Percentiles rank a stretch among this genome's conserved stretches.
phyloP scores from a whole-genome alignment of 2,113 vertebrate species.

The Urocynchramus pylzowi region DNA sequence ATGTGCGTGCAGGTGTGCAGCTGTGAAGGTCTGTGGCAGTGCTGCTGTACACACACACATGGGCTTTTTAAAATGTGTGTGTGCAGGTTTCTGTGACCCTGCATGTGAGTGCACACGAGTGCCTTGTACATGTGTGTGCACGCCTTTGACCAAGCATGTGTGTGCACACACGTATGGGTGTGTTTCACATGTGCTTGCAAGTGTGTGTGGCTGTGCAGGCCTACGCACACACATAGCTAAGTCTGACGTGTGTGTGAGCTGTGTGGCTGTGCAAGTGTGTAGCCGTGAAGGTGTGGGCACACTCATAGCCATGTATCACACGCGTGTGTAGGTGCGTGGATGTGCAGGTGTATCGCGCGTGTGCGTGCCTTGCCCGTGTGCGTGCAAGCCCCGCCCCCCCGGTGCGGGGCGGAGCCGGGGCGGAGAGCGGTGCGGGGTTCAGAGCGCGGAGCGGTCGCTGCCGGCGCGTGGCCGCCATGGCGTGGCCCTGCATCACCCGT shows the following conservation, averaged over 20 bases:
- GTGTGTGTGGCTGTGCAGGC: too few relatives aligned
- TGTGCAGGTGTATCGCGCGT: background rate
- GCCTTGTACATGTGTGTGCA: background rate
- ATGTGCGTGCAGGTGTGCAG: background rate
- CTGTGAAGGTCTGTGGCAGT: background rate
- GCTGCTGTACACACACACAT: too few relatives aligned
- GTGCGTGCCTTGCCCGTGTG: background rate
- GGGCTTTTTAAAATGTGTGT: too few relatives aligned
- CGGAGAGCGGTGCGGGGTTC: background rate
- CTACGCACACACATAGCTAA: background rate
- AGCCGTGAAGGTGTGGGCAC: background rate
- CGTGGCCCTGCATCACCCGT: conserved; percentile 96
- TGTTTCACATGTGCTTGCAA: background rate
- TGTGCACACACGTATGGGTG: rapidly evolving
- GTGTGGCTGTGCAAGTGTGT: background rate
- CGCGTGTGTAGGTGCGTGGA: background rate
- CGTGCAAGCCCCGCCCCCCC: background rate
- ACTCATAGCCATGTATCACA: too few relatives aligned
- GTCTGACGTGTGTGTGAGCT: too few relatives aligned
- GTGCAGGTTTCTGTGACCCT: too few relatives aligned
- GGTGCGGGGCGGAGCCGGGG: background rate
- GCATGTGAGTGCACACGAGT: rapidly evolving
- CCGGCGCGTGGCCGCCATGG: conserved; percentile 74
- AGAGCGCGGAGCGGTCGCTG: background rate
- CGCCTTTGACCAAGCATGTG: background rate